phyloP scores from a whole-genome alignment of 35 echinoderm and acorn worm species.

The Stichopus chloronotus region DNA sequence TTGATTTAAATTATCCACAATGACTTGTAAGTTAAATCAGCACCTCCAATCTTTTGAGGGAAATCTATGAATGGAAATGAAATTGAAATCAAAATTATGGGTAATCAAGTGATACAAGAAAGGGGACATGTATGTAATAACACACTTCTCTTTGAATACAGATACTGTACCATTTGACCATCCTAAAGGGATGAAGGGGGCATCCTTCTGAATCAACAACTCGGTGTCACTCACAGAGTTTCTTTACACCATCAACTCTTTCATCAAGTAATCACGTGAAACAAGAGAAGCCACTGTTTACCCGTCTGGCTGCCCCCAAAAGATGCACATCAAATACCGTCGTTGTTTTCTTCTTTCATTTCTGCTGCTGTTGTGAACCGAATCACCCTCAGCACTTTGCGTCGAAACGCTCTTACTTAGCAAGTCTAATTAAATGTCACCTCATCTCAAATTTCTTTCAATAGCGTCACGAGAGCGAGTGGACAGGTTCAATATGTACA shows the following conservation, averaged over 20 bases:
- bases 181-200: neutral
- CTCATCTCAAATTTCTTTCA: slow-evolving; percentile 32
- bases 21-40: too few relatives aligned
- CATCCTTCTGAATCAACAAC: neutral
- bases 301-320: slow-evolving; percentile 16
- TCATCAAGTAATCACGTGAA: neutral
- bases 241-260: neutral
- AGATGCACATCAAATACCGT: slow-evolving; percentile 45
- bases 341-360: slow-evolving; percentile 20
- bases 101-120: too few relatives aligned
- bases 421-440: slow-evolving; percentile 54
- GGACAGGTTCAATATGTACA: neutral
- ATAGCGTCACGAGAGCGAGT: neutral
- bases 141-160: too few relatives aligned
- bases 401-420: slow-evolving; percentile 32
- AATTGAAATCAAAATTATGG: too few relatives aligned
- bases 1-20: too few relatives aligned
- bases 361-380: neutral
- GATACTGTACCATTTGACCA: neutral
- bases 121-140: too few relatives aligned
- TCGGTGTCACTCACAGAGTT: neutral
- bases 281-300: slow-evolving; percentile 16
- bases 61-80: too few relatives aligned
- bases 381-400: slow-evolving; percentile 40
- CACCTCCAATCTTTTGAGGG: too few relatives aligned